Evolutionary conservation across 2,888 invertebrate species (phyloP).

Genomic region (Epistrophe eligans): DNA sequence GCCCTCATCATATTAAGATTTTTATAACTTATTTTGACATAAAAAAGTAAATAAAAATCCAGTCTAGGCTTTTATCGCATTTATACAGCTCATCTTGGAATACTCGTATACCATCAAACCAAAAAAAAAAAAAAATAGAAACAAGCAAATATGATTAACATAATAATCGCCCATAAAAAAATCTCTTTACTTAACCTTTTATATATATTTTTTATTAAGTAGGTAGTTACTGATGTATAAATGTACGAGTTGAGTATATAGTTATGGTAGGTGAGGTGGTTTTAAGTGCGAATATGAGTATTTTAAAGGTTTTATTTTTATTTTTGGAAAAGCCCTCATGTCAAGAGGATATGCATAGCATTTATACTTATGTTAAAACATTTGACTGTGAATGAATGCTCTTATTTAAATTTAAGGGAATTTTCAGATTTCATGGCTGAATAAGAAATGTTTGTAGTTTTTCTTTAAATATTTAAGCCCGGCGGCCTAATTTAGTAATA

Average conservation of each 20-base stretch:
- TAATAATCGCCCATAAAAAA: conserved; percentile 65
- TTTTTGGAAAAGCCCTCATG: not conserved
- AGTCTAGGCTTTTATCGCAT: conserved; percentile 67
- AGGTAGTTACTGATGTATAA: not conserved
- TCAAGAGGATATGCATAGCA: too few relatives aligned
- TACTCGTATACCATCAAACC: conserved; percentile 42
- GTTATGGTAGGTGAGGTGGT: conserved; percentile 1
- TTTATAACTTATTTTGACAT: conserved; percentile 67
- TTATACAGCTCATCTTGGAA: conserved; percentile 68
- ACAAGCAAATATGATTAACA: conserved; percentile 65
- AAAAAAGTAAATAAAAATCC: conserved; percentile 42
- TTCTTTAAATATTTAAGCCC: too few relatives aligned
- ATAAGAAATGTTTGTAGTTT: too few relatives aligned
- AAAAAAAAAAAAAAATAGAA: conserved; percentile 39
- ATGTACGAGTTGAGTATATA: not conserved
- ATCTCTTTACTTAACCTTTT: conserved; percentile 28
- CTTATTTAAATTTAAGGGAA: too few relatives aligned
- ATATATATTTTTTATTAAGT: conserved; percentile 6
- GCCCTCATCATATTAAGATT: conserved; percentile 53
- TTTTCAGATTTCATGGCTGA: too few relatives aligned
- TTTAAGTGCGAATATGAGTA: not conserved
- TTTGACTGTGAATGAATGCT: too few relatives aligned
- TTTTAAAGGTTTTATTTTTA: not conserved
- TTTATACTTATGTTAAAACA: too few relatives aligned
- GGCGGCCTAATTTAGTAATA: too few relatives aligned